Conservation (phyloP, 2,113 vertebrate genomes). For the Malurus alboscapulatus region DNA sequence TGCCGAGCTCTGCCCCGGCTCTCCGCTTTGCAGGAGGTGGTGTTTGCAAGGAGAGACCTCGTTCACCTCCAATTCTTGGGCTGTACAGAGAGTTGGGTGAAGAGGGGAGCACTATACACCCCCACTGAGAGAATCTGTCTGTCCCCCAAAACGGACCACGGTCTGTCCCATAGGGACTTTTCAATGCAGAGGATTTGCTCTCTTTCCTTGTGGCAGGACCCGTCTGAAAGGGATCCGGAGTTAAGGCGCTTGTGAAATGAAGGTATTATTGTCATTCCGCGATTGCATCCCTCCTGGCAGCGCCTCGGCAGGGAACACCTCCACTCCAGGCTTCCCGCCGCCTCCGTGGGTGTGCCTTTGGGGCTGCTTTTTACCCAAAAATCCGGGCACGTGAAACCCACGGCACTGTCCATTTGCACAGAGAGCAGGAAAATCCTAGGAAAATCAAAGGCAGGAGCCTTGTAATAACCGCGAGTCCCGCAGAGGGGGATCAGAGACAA, state of each 20-base stretch:
- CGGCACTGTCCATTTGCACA: not conserved
- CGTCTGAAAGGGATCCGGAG: not conserved
- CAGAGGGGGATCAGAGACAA: not conserved
- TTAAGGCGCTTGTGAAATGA: not conserved
- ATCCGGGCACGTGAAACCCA: not conserved
- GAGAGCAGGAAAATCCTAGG: not conserved
- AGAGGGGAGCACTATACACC: not conserved
- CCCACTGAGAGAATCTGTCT: not conserved
- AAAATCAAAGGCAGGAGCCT: not conserved
- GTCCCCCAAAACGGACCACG: not conserved
- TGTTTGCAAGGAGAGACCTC: slow-evolving; percentile 25
- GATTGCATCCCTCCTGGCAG: not conserved
- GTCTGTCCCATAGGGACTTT: not conserved
- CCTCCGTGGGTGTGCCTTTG: not conserved
- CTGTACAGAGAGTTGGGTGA: not conserved
- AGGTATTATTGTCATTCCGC: not conserved
- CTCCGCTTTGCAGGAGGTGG: not conserved
- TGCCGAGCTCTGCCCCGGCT: not conserved
- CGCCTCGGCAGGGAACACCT: not conserved
- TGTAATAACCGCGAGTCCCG: not conserved
- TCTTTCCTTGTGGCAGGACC: not conserved
- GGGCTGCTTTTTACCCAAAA: not conserved
- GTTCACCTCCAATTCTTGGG: accelerated
- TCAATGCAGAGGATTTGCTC: not conserved
- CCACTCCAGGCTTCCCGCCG: not conserved